Base-by-base conservation (phyloP, 2,888 invertebrate species). In the Argyresthia albistria region DNA sequence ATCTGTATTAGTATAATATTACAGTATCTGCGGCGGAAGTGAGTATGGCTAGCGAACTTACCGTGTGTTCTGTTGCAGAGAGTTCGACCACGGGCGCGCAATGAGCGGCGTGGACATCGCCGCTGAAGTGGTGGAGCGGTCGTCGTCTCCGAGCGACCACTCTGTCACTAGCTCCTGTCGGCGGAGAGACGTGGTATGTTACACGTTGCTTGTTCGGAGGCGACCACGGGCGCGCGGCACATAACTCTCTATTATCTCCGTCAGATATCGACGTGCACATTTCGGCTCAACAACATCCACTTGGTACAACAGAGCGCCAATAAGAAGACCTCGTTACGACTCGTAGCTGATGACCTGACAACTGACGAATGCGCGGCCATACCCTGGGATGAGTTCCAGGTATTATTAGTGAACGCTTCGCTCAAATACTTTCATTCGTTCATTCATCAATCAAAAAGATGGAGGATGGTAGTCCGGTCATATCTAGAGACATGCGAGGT, bases 341-440 rank as follows among this genome's bases (percentile, higher is more conserved):
- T 88, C 0, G 80, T 75, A 0, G 86, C 88, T 0, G 84, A 80
- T 42, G 89, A 93, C 59, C 80, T 97, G 7, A 89, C 89, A 35
- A 92, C 92, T 51, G 94, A 95, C 64, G 97, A 97, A 76, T 96
- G 95, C 67, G 90, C 93, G 43, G 92, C 95, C 45, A 95, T 97
- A 69, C 95, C 95, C 0, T 97, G 96, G 94, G 97, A 97, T 69
- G 97, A 97, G 80, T 94, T 98, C 88, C 97, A 97, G 93, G 95
- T 95, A 45, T n/a, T 49, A 37, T 14, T 8, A 1, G 10, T n/a
- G 39, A 6, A 39, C 39, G 8, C 8, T 9, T 39, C 25, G 25
- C 25, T 25, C 25, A 4, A 25, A 25, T 25, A 25, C 2, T 25
- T 25, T 25, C 25, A 25, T 25, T 25, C 25, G 25, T 25, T 25